Base-by-base conservation (phyloP, 2,797 vertebrate species). In the Gymnopithys bicolor region DNA sequence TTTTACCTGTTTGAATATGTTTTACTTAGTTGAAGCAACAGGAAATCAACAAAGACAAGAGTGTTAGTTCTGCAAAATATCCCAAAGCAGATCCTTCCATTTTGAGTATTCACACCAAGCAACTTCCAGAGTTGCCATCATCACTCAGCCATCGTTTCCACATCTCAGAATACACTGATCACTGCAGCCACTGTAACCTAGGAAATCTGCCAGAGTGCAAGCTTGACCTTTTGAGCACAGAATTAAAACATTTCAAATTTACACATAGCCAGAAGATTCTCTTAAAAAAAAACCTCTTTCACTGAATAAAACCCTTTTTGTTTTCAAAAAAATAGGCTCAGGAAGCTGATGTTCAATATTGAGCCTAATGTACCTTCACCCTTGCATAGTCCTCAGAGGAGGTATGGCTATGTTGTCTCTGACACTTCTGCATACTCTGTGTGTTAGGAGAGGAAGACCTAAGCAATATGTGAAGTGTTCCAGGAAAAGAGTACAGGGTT, bases 181-280 rank as follows among this genome's bases (percentile, higher is more conserved):
- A 11, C 27, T 94, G 56, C 85, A 94, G 53, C 88, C 67, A 53
- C 83, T 80, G 46, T 51, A 84, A 59, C 51, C 37, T 53, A 33
- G 83, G 66, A 88, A 75, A 56, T 86, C 62, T 86, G 58, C 58
- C 69, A 53, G 69, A 64, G 19, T 80, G 24, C 23, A 81, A 78
- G 58, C 27, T 33, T 39, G 66, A 84, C 43, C 73, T 86, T 89
- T 39, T 27, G 14, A 86, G 69, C 53, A 60, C 23, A 86, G 64
- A 90, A 91, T 68, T 64, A 87, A 88, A 93, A 39, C 45, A 66
- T 86, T 78, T 86, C 28, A 68, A 78, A 62, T 64, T 80, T 73
- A 79, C 14, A 51, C 39, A 87, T 76, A 64, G 5, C 9, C 23
- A 78, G 48, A 89, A 80, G n/a, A 78, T 86, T 75, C 35, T 79